Conservation (phyloP, 2,888 invertebrate genomes). For the Lasioglossum figueresi region DNA sequence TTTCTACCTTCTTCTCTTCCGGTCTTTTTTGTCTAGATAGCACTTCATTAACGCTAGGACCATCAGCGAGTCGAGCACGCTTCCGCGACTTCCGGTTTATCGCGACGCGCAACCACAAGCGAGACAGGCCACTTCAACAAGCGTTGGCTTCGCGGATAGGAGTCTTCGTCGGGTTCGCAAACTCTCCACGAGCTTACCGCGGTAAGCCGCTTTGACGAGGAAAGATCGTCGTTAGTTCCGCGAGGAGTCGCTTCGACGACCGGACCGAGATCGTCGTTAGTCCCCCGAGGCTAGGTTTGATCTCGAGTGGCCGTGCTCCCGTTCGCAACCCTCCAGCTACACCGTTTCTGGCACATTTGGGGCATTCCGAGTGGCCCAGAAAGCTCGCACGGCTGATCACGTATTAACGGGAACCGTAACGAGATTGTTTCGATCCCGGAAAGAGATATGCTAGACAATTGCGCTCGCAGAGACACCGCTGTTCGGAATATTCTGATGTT, state of each 20-base stretch:
- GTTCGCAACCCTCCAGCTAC: neutral
- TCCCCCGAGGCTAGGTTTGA: neutral
- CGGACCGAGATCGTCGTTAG: neutral
- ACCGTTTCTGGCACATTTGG: constrained; percentile 13
- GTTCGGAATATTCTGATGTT: neutral
- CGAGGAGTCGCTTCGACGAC: neutral
- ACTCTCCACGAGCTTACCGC: neutral
- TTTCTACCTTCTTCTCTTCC: neutral
- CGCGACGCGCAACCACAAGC: constrained; percentile 1
- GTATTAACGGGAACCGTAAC: neutral
- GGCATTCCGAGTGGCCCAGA: constrained; percentile 14
- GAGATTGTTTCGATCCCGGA: constrained; percentile 3
- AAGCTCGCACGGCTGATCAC: constrained; percentile 1
- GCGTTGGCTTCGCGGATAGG: constrained; percentile 14
- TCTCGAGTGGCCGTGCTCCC: neutral
- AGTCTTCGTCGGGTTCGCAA: neutral
- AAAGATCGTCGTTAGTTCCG: constrained; percentile 10
- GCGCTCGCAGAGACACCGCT: neutral
- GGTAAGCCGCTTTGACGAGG: constrained; percentile 3
- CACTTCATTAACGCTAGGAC: constrained; percentile 60
- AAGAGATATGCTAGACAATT: neutral
- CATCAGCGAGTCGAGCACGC: constrained; percentile 48
- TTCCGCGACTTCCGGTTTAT: constrained; percentile 30
- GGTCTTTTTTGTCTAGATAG: neutral
- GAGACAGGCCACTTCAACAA: constrained; percentile 11